Evolutionary conservation across 2,888 invertebrate species (phyloP).

Genomic region (Lacanobia wlatinum): DNA sequence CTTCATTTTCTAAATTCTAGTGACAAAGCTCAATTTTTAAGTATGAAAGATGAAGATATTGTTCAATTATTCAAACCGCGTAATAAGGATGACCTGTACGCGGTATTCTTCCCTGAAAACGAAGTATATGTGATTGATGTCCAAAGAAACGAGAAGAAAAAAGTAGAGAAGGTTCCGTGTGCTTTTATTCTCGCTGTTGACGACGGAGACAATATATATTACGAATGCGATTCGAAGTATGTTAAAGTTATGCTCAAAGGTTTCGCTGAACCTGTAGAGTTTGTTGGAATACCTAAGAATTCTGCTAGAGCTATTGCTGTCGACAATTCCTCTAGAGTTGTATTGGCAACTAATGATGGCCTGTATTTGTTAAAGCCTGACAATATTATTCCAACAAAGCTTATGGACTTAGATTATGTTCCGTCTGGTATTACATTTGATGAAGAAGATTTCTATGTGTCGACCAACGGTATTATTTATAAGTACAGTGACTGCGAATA

Average conservation of each 20-base stretch:
- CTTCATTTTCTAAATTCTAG: constrained; percentile 78
- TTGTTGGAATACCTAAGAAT: constrained; percentile 84
- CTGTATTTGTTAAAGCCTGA: constrained; percentile 80
- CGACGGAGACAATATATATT: constrained; percentile 80
- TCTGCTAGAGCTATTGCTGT: constrained; percentile 81
- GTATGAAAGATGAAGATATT: constrained; percentile 85
- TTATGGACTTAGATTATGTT: constrained; percentile 84
- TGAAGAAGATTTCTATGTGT: constrained; percentile 76
- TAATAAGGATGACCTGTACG: constrained; percentile 79
- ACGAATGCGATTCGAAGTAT: constrained; percentile 87
- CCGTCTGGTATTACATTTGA: constrained; percentile 82
- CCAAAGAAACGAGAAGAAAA: constrained; percentile 79
- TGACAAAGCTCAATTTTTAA: constrained; percentile 78
- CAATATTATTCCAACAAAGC: constrained; percentile 83
- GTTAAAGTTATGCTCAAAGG: constrained; percentile 84
- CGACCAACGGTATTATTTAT: constrained; percentile 83
- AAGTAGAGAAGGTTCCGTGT: constrained; percentile 81
- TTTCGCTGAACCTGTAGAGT: constrained; percentile 85
- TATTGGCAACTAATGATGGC: constrained; percentile 85
- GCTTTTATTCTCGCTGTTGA: constrained; percentile 86
- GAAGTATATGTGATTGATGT: constrained; percentile 81
- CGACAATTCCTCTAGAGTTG: constrained; percentile 73
- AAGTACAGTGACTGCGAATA: constrained; percentile 75
- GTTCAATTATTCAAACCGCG: constrained; percentile 83
- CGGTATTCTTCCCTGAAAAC: constrained; percentile 83